These are phyloP conservation scores for Petrocephalus schoutedeni DNA, from an alignment of 2,797 vertebrate species.

Conservation along the genomic window DNA sequence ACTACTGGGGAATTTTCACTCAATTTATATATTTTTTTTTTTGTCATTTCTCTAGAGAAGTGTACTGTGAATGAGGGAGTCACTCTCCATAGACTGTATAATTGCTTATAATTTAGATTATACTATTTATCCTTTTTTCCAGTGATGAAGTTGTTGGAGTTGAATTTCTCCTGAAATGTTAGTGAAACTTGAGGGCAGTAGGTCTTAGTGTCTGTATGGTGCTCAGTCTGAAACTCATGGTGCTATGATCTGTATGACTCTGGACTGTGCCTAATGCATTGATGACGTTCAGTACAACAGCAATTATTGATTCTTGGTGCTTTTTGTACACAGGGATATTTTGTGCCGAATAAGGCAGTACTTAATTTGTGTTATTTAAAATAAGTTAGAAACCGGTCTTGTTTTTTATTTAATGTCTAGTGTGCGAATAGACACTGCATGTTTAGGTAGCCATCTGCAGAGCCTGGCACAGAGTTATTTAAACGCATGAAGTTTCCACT, in stretches of 20 bases:
- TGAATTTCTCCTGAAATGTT: slow-evolving; percentile 49
- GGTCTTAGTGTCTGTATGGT: slow-evolving; percentile 57
- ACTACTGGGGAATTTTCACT: slow-evolving; percentile 67
- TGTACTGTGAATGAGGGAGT: slow-evolving; percentile 73
- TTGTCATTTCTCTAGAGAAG: slow-evolving; percentile 52
- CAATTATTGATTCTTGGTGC: slow-evolving; percentile 56
- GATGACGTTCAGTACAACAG: slow-evolving; percentile 57
- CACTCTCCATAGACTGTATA: slow-evolving; percentile 63
- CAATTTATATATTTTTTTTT: slow-evolving; percentile 42
- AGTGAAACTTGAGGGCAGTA: slow-evolving; percentile 57
- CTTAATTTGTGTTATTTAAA: slow-evolving; percentile 54
- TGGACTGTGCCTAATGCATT: slow-evolving; percentile 69
- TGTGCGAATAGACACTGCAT: slow-evolving; percentile 49
- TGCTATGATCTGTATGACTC: slow-evolving; percentile 63
- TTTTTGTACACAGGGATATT: slow-evolving; percentile 64
- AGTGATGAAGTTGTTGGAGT: slow-evolving; percentile 33
- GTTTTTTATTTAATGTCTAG: slow-evolving; percentile 43
- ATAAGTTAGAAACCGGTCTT: slow-evolving; percentile 41
- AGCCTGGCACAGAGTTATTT: slow-evolving; percentile 40
- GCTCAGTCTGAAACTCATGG: slow-evolving; percentile 61
- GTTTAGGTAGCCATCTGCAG: slow-evolving; percentile 35
- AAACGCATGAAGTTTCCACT: slow-evolving; percentile 34
- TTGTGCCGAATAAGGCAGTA: slow-evolving; percentile 46
- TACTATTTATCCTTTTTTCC: slow-evolving; percentile 67
- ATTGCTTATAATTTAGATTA: slow-evolving; percentile 72